Evolutionary conservation across 2,113 vertebrate genomes (phyloP).

Genomic region (Taurulus bubalis): DNA sequence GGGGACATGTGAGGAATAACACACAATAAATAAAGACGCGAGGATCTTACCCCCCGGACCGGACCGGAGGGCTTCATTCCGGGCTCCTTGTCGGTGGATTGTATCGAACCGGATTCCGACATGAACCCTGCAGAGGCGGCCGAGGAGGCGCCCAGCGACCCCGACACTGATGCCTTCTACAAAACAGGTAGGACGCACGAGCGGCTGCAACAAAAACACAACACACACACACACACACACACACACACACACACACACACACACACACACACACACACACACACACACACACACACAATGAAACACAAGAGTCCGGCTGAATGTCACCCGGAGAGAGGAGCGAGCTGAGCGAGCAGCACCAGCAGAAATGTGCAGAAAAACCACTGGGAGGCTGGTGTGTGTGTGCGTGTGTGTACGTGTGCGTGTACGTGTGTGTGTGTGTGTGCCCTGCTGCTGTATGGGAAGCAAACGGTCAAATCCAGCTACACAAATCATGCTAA

Average conservation of each 20-base stretch:
- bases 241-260: too few relatives aligned
- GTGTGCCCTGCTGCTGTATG: neutral
- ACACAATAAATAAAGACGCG: neutral
- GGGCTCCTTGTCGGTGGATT: slow-evolving; percentile 60
- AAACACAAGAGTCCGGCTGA: neutral
- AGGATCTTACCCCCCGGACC: slow-evolving; percentile 12
- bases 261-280: too few relatives aligned
- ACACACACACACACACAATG: too few relatives aligned
- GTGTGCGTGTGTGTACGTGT: neutral
- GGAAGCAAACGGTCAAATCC: too few relatives aligned
- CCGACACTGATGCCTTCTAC: slow-evolving; percentile 80
- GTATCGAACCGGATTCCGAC: slow-evolving; percentile 61
- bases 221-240: too few relatives aligned
- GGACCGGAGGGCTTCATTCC: slow-evolving; percentile 17
- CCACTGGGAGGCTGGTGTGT: neutral
- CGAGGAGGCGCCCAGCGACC: slow-evolving; percentile 79
- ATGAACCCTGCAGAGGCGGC: slow-evolving; percentile 80
- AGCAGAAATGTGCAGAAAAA: neutral
- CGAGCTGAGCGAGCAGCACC: neutral
- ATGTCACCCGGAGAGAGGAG: slow-evolving; percentile 15
- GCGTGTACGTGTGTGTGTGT: neutral
- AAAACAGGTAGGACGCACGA: slow-evolving; percentile 72
- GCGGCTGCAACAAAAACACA: too few relatives aligned
- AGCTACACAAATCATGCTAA: neutral
- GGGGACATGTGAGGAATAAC: slow-evolving; percentile 61